Conservation (phyloP, 2,797 vertebrate genomes). For the Poecilia wingei region DNA sequence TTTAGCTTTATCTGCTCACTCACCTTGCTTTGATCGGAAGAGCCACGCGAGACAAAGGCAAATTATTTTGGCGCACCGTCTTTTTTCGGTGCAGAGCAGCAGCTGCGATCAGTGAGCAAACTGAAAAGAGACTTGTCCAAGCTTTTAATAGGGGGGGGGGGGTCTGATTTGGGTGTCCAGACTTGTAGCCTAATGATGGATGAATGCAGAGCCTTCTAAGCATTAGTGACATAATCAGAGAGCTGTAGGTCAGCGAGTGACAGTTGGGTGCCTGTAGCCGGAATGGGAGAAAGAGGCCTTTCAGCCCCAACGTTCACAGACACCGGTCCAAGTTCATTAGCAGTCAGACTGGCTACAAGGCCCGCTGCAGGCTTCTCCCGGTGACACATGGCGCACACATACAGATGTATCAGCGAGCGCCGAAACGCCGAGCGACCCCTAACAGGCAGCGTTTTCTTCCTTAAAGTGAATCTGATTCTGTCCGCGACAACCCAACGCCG, state of each 20-base stretch:
- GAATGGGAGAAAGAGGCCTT: conserved; percentile 74
- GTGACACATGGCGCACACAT: conserved; percentile 51
- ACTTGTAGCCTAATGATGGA: conserved; percentile 67
- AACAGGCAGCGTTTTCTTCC: conserved; percentile 71
- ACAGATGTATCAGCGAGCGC: conserved; percentile 54
- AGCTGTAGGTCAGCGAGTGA: conserved; percentile 75
- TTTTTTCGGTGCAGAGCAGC: conserved; percentile 39
- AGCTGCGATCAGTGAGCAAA: conserved; percentile 66
- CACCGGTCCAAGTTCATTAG: conserved; percentile 77
- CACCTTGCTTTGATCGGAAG: conserved; percentile 13
- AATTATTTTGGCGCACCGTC: conserved; percentile 22
- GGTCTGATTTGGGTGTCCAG: conserved; percentile 70
- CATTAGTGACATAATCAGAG: conserved; percentile 79
- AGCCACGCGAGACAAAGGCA: conserved; percentile 11
- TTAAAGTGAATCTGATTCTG: conserved; percentile 61
- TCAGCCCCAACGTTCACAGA: conserved; percentile 65
- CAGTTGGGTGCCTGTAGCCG: conserved; percentile 66
- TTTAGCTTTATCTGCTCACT: not conserved
- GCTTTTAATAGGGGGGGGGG: conserved; percentile 63
- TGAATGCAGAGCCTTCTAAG: conserved; percentile 74
- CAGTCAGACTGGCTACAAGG: conserved; percentile 69
- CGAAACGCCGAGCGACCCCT: conserved; percentile 56
- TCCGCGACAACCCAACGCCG: conserved; percentile 58
- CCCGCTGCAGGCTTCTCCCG: conserved; percentile 61
- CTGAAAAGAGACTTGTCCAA: conserved; percentile 68